Conservation (phyloP, 2,113 vertebrate genomes). For the Pseudorhombus dupliciocellatus region DNA sequence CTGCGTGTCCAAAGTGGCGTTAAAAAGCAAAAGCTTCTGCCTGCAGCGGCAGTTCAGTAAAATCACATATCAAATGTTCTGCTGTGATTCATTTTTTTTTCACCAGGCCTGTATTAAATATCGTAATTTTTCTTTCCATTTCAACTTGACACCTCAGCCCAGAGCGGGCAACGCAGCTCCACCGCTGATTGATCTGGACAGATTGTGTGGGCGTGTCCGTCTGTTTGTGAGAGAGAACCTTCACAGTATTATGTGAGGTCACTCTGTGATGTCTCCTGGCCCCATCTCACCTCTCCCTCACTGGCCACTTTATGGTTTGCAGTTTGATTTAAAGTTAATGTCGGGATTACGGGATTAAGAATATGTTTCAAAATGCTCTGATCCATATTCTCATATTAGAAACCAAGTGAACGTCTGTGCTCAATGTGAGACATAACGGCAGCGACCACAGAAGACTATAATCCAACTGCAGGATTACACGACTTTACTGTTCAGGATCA, state of each 20-base stretch:
- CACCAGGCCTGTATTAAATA: conserved; percentile 31
- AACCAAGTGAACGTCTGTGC: conserved; percentile 6
- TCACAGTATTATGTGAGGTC: conserved; percentile 29
- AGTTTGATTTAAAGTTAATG: conserved; percentile 28
- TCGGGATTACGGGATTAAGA: background rate
- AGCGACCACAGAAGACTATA: conserved; percentile 1
- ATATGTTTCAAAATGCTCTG: conserved; percentile 9
- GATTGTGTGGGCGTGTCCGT: conserved; percentile 7
- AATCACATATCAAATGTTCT: conserved; percentile 1
- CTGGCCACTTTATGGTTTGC: conserved; percentile 18
- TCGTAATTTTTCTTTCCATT: conserved; percentile 13
- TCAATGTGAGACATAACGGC: conserved; percentile 15
- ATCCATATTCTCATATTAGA: conserved; percentile 31
- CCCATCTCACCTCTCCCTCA: conserved; percentile 22
- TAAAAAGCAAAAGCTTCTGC: background rate
- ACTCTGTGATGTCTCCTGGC: conserved; percentile 22
- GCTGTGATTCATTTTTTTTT: background rate
- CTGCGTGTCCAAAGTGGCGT: conserved; percentile 30
- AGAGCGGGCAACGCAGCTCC: conserved; percentile 24
- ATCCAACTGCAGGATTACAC: background rate
- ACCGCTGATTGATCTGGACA: conserved; percentile 21
- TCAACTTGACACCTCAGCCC: conserved; percentile 36
- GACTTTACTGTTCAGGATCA: background rate
- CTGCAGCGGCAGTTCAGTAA: conserved; percentile 12
- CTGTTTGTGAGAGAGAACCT: background rate